Conservation (phyloP, 2,888 invertebrate species). For the Chalcis sispes region DNA sequence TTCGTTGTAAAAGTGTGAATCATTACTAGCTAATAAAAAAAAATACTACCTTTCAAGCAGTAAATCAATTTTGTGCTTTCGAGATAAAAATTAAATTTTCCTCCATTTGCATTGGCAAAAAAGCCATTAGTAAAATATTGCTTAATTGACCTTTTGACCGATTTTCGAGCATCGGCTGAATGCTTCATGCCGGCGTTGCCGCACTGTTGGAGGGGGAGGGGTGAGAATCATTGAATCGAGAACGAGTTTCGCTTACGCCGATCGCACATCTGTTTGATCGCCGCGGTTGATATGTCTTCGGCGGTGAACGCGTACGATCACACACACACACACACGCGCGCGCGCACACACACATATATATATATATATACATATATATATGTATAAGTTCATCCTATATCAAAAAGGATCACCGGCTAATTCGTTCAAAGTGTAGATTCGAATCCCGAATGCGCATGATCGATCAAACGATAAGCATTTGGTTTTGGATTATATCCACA, state of each 20-base stretch:
- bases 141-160: conserved; percentile 45
- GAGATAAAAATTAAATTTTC: conserved; percentile 12
- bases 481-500: conserved; percentile 43
- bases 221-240: conserved; percentile 38
- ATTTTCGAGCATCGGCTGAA: conserved; percentile 9
- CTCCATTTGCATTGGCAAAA: conserved; percentile 18
- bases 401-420: conserved; percentile 29
- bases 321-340: too few relatives aligned
- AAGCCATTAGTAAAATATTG: conserved; percentile 32
- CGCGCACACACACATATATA: too few relatives aligned
- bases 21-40: too few relatives aligned
- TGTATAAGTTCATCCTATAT: conserved; percentile 23
- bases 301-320: background rate
- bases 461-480: conserved; percentile 47
- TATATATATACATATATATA: too few relatives aligned
- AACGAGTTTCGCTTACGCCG: conserved; percentile 25
- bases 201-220: background rate
- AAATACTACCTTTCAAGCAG: background rate
- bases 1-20: too few relatives aligned
- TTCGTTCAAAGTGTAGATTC: conserved; percentile 45
- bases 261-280: conserved; percentile 50
- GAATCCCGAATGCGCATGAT: conserved; percentile 41
- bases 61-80: conserved; percentile 14
- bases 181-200: background rate
- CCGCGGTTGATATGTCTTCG: background rate